phyloP scores from a whole-genome alignment of 30 jellyfish, hydroid and myxozoan species.

The Aurelia aurita complex sp. Pacific region DNA sequence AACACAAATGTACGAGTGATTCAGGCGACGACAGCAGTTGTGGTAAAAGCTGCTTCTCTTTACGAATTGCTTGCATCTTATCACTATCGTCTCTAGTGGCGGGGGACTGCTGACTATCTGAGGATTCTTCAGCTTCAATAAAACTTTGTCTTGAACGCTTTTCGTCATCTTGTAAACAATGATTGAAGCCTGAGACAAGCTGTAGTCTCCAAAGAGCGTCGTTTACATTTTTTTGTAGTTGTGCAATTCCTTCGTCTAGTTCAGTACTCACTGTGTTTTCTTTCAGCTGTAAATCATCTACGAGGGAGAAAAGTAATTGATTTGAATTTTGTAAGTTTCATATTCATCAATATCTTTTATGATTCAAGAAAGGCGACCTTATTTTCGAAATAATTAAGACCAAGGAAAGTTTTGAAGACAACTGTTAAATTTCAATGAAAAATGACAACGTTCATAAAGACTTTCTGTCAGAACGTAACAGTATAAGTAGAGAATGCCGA shows the following conservation, averaged over 20 bases:
- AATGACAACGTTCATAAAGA: no score
- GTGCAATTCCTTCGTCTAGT: slow-evolving; percentile 54
- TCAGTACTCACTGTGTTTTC: not conserved
- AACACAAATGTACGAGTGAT: slow-evolving; percentile 81
- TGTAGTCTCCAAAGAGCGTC: slow-evolving; percentile 92
- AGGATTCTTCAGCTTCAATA: not conserved
- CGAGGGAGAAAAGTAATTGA: no score
- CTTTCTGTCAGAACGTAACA: no score
- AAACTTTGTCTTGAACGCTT: not conserved
- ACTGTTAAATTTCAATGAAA: no score
- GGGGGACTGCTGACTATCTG: not conserved
- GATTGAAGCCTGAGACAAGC: slow-evolving; percentile 65
- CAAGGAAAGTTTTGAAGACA: no score
- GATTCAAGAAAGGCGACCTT: no score
- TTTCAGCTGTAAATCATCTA: no score
- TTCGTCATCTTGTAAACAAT: slow-evolving; percentile 1
- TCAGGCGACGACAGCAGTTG: slow-evolving; percentile 88
- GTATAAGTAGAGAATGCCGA: no score
- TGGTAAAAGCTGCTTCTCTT: slow-evolving; percentile 22
- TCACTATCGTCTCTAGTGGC: not conserved
- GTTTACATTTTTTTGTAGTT: slow-evolving; percentile 43
- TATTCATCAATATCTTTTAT: no score
- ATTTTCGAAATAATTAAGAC: no score
- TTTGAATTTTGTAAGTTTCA: no score
- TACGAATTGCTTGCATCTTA: not conserved